Conservation (phyloP, 2,888 invertebrate species). For the Euplexia lucipara region DNA sequence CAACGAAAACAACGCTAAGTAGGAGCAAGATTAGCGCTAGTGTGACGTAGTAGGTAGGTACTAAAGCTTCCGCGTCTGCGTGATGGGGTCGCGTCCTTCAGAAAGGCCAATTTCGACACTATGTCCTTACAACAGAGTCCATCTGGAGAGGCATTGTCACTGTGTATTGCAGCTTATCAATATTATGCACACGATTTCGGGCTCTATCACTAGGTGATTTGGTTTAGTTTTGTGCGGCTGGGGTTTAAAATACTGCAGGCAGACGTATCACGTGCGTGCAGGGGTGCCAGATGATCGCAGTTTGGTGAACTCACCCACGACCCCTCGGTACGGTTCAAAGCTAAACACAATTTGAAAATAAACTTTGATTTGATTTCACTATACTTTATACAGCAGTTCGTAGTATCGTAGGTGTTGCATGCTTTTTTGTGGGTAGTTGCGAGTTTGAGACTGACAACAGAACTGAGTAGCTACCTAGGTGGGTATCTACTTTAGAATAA, state of each 20-base stretch:
- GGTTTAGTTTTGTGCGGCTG: slow-evolving; percentile 52
- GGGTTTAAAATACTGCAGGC: slow-evolving; percentile 74
- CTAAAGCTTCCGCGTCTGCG: slow-evolving; percentile 87
- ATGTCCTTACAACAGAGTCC: slow-evolving; percentile 79
- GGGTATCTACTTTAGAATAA: no score
- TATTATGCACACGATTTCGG: slow-evolving; percentile 54
- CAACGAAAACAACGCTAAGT: slow-evolving; percentile 75
- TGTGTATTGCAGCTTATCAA: slow-evolving; percentile 75
- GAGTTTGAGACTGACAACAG: no score
- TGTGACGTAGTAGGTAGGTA: slow-evolving; percentile 80
- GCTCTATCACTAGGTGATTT: slow-evolving; percentile 56
- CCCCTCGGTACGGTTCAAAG: slow-evolving; percentile 76
- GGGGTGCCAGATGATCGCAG: slow-evolving; percentile 86
- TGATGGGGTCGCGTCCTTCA: slow-evolving; percentile 76
- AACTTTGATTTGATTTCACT: slow-evolving; percentile 30
- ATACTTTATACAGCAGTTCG: neutral
- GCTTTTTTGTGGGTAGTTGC: no score
- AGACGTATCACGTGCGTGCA: slow-evolving; percentile 81
- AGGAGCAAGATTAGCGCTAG: slow-evolving; percentile 85
- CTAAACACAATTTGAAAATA: slow-evolving; percentile 58
- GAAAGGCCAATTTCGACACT: slow-evolving; percentile 81
- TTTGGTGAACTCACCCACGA: slow-evolving; percentile 80
- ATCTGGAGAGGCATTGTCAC: slow-evolving; percentile 73
- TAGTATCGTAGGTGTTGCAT: no score
- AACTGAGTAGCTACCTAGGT: no score